Percentiles rank a stretch among this genome's conserved stretches.
Conservation (phyloP, 2,797 vertebrate genomes). For the Clarias pachynema region DNA sequence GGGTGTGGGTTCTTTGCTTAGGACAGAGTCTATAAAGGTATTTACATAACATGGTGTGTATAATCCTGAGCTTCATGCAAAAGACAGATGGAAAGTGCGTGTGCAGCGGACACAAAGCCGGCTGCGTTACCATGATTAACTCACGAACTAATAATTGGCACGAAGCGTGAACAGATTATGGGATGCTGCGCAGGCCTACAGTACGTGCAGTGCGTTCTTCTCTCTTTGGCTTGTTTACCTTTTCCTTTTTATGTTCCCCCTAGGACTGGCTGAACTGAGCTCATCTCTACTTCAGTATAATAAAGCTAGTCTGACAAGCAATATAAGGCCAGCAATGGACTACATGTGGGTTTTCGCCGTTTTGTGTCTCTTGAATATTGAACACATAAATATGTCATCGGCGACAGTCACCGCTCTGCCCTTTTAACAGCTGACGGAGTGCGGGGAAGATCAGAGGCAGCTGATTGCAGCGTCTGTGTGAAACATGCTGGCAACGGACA, state of each 20-base stretch:
- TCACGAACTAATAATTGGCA: not conserved
- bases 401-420: constrained; percentile 25
- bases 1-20: not conserved
- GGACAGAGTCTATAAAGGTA: not conserved
- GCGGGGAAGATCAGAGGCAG: constrained; percentile 41
- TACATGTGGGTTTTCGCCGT: not conserved
- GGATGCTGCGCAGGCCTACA: not conserved
- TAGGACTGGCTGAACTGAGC: too few species aligned
- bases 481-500: constrained; percentile 53
- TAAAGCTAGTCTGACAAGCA: constrained; percentile 5
- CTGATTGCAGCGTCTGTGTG: constrained; percentile 53
- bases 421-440: constrained; percentile 45
- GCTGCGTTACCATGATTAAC: not conserved
- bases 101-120: not conserved
- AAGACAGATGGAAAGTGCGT: constrained; percentile 1
- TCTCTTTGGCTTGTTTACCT: not conserved
- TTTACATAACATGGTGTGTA: constrained; percentile 1
- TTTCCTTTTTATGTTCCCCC: too few species aligned
- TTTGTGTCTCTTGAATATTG: constrained; percentile 26
- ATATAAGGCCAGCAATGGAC: not conserved
- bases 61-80: not conserved
- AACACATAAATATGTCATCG: constrained; percentile 30
- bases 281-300: not conserved
- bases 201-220: not conserved
- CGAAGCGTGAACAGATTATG: not conserved